Percentiles rank a stretch among this genome's conserved stretches.
phyloP scores from a whole-genome alignment of 1,140 invertebrate genomes.

The Aphis craccivora region DNA sequence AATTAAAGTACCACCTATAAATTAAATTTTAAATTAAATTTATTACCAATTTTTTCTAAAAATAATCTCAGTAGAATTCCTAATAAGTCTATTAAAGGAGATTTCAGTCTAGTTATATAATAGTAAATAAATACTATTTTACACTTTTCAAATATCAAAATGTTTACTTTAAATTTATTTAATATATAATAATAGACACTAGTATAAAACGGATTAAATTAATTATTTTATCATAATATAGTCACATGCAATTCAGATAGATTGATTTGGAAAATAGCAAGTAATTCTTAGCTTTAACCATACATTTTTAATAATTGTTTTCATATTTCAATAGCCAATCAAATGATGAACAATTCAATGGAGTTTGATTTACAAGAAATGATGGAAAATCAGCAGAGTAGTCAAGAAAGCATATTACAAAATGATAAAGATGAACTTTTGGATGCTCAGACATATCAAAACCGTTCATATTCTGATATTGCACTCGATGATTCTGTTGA shows the following conservation, averaged over 20 bases:
- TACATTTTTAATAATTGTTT: background rate
- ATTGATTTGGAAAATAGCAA: background rate
- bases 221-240: background rate
- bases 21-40: too few relatives aligned
- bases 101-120: background rate
- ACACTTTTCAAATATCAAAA: background rate
- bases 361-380: constrained; percentile 28
- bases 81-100: background rate
- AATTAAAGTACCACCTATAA: too few relatives aligned
- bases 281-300: background rate
- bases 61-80: background rate
- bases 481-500: background rate
- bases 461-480: background rate
- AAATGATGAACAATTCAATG: constrained; percentile 21
- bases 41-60: background rate
- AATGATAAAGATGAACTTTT: background rate
- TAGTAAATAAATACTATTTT: background rate
- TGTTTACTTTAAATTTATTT: background rate
- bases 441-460: background rate
- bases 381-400: background rate
- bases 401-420: background rate
- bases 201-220: background rate
- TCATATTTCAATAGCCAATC: background rate
- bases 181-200: background rate
- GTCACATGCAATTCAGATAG: background rate